Conservation (phyloP, 37 sponge, comb jelly and placozoan species). For the Amphimedon queenslandica region DNA sequence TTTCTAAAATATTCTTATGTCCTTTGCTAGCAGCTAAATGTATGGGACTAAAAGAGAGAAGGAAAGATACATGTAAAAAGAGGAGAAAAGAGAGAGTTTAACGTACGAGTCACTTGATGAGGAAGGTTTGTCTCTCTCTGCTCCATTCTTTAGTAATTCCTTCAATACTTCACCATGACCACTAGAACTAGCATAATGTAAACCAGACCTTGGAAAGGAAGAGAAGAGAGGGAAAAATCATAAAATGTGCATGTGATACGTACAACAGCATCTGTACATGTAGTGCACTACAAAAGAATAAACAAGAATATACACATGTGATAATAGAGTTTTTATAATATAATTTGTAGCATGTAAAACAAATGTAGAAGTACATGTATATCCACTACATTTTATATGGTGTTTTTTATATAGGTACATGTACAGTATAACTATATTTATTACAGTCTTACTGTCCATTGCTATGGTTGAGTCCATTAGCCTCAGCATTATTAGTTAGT, state of each 20-base stretch:
- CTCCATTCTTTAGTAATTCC: conserved; percentile 36
- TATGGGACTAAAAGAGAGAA: conserved; percentile 47
- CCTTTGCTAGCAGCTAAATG: conserved; percentile 46
- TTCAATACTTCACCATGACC: conserved; percentile 21
- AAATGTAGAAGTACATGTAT: conserved; percentile 8
- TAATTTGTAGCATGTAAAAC: no score
- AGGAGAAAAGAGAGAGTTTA: no score
- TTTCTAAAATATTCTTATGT: conserved; percentile 8
- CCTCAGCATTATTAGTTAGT: conserved; percentile 15
- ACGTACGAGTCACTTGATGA: neutral
- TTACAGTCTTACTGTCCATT: no score
- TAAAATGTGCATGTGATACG: no score
- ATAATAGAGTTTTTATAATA: no score
- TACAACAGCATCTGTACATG: no score
- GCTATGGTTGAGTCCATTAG: conserved; percentile 22
- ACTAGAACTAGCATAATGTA: conserved; percentile 47
- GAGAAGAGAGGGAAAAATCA: neutral
- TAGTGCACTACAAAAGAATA: no score
- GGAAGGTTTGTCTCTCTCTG: conserved; percentile 12
- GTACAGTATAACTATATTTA: no score
- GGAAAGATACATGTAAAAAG: no score
- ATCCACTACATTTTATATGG: no score
- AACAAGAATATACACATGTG: no score
- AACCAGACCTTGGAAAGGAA: conserved; percentile 25
- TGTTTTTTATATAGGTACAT: no score